Evolutionary conservation across 2,888 invertebrate species (phyloP).

Genomic region (Galeopsomyia nigrocyanea): DNA sequence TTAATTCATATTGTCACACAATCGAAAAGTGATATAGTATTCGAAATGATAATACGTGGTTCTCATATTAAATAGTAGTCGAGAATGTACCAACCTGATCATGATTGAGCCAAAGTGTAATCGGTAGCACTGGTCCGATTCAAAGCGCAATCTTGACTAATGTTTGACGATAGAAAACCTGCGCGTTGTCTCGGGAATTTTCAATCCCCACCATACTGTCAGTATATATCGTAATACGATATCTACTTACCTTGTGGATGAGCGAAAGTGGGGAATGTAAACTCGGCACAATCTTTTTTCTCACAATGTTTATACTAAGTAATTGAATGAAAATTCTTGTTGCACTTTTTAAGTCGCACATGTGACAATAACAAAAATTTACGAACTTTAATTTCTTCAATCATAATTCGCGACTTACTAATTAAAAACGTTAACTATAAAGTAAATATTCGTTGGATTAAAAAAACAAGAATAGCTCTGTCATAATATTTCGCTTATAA

Average conservation of each 20-base stretch:
- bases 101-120: constrained; percentile 49
- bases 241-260: not conserved
- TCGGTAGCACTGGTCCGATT: constrained; percentile 26
- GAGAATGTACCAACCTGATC: constrained; percentile 54
- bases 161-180: constrained; percentile 48
- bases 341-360: no score
- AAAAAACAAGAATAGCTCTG: no score
- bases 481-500: no score
- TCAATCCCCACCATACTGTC: constrained; percentile 27
- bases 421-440: no score
- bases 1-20: not conserved
- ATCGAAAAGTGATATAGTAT: not conserved
- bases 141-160: constrained; percentile 58
- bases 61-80: not conserved
- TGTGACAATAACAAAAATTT: no score
- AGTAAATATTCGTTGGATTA: no score
- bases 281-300: no score
- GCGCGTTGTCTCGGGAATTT: not conserved
- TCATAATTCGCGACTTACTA: no score
- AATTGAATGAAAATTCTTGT: no score
- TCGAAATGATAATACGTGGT: no score
- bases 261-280: constrained; percentile 14
- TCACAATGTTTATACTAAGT: no score
- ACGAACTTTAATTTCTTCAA: no score
- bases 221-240: not conserved